Evolutionary conservation across 2,888 invertebrate genomes (phyloP), one percentile per base, ranked within the genome.

Genomic region (Marronus borbonicus): DNA sequence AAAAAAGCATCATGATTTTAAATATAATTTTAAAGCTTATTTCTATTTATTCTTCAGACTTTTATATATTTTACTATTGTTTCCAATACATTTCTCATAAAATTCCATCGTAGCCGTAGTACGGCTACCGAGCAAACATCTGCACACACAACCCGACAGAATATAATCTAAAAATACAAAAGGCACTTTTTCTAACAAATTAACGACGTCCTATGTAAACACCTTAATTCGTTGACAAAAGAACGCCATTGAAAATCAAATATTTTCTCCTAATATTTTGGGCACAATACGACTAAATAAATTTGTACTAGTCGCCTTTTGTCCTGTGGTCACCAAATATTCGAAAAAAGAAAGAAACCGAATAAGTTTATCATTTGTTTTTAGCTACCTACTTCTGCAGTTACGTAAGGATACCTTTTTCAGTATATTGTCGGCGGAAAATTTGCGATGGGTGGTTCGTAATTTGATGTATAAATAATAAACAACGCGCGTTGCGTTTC

Each of bases 211-310:
- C 72, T 74, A 74, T 62, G 60, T 49, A 74, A 74, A 74, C 72
- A 74, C 12, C 28, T 44, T 74, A 74, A 74, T 44, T 60, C 44
- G 39, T 44, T 60, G 44, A 60, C 72, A 60, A 74, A 39, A 60
- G 60, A 74, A 74, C 60, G 39, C 60, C 72, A 74, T 60, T 60
- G 58, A 60, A 60, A 60, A 60, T 44, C 44, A 74, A 74, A 74
- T 74, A 60, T 74, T 60, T 49, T 28, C 44, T 20, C n/a, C 72
- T 74, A 74, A 74, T 74, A 62, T 74, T 74, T 74, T 60, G 49
- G 72, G 60, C 58, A 74, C 62, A 74, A 74, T 74, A 74, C 44
- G 39, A 74, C 72, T 74, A 60, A 74, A 74, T 74, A 74, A 74
- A 74, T 74, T 74, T 74, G 60, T 74, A 74, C 24, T 74, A 49